Evolutionary conservation across 2,888 invertebrate genomes (phyloP).

Genomic region (Metallyticus violacea): DNA sequence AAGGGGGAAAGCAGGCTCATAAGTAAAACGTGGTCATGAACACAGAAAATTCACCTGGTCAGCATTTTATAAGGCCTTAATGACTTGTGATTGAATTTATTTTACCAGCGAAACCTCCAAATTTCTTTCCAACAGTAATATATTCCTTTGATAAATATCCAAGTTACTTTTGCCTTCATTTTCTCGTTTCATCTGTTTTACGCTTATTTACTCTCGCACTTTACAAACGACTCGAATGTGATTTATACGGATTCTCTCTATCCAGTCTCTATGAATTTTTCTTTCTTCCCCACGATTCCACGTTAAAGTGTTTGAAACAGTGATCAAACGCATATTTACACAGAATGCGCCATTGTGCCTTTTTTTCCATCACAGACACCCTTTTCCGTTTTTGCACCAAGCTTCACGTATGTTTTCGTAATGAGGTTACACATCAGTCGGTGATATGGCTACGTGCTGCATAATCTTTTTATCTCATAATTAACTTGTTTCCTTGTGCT

Average conservation of each 20-base stretch:
- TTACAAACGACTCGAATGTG: no score
- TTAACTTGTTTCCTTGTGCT: not conserved
- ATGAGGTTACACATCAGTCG: not conserved
- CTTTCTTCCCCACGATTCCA: not conserved
- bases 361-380: not conserved
- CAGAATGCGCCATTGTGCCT: not conserved
- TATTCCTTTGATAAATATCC: not conserved
- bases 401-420: not conserved
- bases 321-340: not conserved
- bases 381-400: not conserved
- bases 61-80: not conserved
- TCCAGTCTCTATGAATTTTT: no score
- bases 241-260: not conserved
- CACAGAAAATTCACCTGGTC: not conserved
- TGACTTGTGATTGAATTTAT: not conserved
- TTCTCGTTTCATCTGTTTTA: no score
- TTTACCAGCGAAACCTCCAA: not conserved
- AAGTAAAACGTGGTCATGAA: no score
- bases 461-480: conserved; percentile 1
- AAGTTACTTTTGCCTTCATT: not conserved
- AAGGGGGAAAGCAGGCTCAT: no score
- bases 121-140: not conserved
- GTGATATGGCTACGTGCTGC: not conserved
- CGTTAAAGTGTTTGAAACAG: not conserved
- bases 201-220: no score